phyloP scores from a whole-genome alignment of 1,140 invertebrate species.

The Bombus waltoni region DNA sequence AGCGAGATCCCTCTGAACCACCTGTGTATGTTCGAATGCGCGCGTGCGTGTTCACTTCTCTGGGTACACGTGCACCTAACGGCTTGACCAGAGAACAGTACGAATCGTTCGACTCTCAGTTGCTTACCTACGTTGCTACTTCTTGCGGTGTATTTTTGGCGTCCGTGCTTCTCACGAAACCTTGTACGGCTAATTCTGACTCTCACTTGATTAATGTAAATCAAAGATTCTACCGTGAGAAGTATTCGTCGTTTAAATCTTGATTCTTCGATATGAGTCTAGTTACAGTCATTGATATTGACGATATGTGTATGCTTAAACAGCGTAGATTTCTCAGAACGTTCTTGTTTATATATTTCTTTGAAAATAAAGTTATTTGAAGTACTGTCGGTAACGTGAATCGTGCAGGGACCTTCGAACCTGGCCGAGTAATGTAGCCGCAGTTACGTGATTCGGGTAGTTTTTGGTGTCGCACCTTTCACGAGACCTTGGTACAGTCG shows the following conservation, averaged over 20 bases:
- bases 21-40: constrained; percentile 51
- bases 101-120: constrained; percentile 10
- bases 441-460: constrained; percentile 6
- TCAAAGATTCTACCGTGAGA: neutral
- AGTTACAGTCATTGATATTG: neutral
- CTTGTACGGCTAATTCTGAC: constrained; percentile 37
- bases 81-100: neutral
- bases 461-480: constrained; percentile 41
- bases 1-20: constrained; percentile 43
- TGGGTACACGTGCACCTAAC: constrained; percentile 52
- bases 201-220: constrained; percentile 66
- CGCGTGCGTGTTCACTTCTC: constrained; percentile 10
- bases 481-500: constrained; percentile 14
- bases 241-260: neutral
- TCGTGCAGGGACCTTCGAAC: constrained; percentile 22
- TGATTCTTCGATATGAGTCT: neutral
- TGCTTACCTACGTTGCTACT: constrained; percentile 18
- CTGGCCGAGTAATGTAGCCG: constrained; percentile 2
- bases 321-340: neutral
- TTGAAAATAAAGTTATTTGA: neutral
- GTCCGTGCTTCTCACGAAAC: constrained; percentile 23
- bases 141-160: constrained; percentile 53
- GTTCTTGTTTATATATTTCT: neutral
- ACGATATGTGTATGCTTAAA: neutral
- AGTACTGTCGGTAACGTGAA: constrained; percentile 20